These are phyloP conservation scores for Campaea margaritaria DNA, from an alignment of 2,888 invertebrate species.

Conservation along the genomic window DNA sequence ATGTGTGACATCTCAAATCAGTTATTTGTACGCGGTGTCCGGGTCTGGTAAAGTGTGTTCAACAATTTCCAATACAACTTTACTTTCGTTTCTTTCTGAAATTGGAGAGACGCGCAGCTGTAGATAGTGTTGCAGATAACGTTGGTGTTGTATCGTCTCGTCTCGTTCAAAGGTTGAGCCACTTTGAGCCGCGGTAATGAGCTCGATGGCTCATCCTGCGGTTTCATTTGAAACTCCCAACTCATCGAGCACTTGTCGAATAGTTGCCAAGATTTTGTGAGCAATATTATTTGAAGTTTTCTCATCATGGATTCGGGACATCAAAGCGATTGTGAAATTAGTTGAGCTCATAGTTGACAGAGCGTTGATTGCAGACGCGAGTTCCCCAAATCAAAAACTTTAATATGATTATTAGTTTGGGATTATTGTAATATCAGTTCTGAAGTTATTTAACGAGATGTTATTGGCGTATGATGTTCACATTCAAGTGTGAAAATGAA, in stretches of 20 bases:
- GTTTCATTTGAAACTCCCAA: constrained; percentile 53
- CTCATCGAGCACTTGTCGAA: constrained; percentile 51
- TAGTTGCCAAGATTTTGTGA: constrained; percentile 52
- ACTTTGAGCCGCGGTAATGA: constrained; percentile 50
- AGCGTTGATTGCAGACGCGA: constrained; percentile 18
- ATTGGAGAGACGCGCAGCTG: not conserved
- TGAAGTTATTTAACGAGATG: not conserved
- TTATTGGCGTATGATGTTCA: not conserved
- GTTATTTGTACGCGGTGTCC: too few species aligned
- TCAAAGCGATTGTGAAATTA: constrained; percentile 45
- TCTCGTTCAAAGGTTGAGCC: constrained; percentile 46
- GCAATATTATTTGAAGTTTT: constrained; percentile 47
- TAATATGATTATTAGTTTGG: constrained; percentile 16
- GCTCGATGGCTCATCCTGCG: constrained; percentile 45
- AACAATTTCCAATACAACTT: not conserved
- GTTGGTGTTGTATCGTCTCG: constrained; percentile 28
- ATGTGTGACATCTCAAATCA: too few species aligned
- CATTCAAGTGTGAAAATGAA: too few species aligned
- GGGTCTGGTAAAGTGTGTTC: too few species aligned
- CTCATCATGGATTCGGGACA: constrained; percentile 44
- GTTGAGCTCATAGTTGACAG: constrained; percentile 21
- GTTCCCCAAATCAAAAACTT: constrained; percentile 5
- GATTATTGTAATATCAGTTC: constrained; percentile 4
- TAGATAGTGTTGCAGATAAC: constrained; percentile 9
- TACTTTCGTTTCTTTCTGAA: not conserved